Evolutionary conservation across 1,140 invertebrate species (phyloP), one percentile per base, ranked within the genome.

Genomic region (Drosophila lacteicornis): DNA sequence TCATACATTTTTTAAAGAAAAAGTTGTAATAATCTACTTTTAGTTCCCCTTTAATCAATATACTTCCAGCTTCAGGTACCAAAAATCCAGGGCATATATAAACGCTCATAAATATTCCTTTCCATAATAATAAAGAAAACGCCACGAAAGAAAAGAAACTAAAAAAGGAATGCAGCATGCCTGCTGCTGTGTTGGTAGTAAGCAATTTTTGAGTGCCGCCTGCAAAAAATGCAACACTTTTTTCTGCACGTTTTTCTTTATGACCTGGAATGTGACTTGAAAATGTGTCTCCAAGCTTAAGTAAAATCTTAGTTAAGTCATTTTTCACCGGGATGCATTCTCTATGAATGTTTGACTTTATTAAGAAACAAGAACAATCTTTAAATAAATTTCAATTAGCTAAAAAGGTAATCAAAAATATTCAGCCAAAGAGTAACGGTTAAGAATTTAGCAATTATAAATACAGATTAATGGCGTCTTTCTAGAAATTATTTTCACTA

Each of bases 171-270:
- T 42, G 42, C 36, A 42, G 42, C 55, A 56, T 53, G 42, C 51
- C 33, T 22, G 62, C 11, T 46, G 46, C 25, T 49, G 13, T 53
- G 33, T 47, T 42, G 71, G 61, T 63, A 45, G 61, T 63, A 45
- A 66, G 74, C 75, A 63, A 79, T 79, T 79, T 78, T 71, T 53
- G 58, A 71, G 66, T 63, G 59, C 46, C 65, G 75, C 53, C 65
- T 51, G 53, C 19, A 70, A 79, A 55, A 30, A 56, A 73, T 74
- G 67, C 68, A 46, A 25, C 33, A 55, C 47, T 62, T 73, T 75
- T 55, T 71, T 40, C 45, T 38, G 25, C 19, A 49, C 13, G 33
- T 70, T 70, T 30, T 51, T 45, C 27, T 47, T 66, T 67, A 46
- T 55, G 17, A 50, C 62, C 62, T 38, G 62, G 19, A 50, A 40